These are phyloP conservation scores for Theretra japonica DNA, from an alignment of 2,888 invertebrate genomes.

Conservation along the genomic window DNA sequence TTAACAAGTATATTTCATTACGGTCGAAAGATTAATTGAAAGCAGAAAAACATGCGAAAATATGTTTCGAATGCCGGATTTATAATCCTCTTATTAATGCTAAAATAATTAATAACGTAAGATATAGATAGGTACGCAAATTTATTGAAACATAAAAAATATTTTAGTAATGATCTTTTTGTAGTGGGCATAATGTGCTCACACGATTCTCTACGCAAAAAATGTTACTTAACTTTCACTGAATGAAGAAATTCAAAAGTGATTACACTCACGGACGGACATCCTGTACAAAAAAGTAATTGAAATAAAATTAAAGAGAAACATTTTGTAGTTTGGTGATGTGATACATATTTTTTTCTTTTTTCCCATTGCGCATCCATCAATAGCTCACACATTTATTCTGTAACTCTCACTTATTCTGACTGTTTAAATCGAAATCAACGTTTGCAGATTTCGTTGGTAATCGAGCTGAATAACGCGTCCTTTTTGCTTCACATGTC, in stretches of 20 bases:
- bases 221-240: conserved; percentile 63
- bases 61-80: too few relatives aligned
- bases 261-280: conserved; percentile 63
- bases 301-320: conserved; percentile 65
- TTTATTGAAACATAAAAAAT: background rate
- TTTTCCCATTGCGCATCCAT: conserved; percentile 49
- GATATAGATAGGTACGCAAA: too few relatives aligned
- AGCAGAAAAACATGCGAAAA: too few relatives aligned
- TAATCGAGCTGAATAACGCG: conserved; percentile 23
- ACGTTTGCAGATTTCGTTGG: conserved; percentile 11
- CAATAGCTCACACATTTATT: conserved; percentile 37
- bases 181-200: conserved; percentile 14
- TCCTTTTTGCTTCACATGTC: conserved; percentile 33
- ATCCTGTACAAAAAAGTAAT: conserved; percentile 73
- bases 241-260: conserved; percentile 61
- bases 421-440: conserved; percentile 37
- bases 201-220: conserved; percentile 35
- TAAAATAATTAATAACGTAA: too few relatives aligned
- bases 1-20: too few relatives aligned
- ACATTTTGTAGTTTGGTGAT: conserved; percentile 53
- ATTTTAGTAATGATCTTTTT: background rate
- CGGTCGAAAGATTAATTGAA: too few relatives aligned
- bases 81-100: too few relatives aligned
- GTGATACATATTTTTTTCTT: conserved; percentile 53
- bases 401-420: conserved; percentile 44